Conservation (phyloP, 2,797 vertebrate species). For the Manis pentadactyla region DNA sequence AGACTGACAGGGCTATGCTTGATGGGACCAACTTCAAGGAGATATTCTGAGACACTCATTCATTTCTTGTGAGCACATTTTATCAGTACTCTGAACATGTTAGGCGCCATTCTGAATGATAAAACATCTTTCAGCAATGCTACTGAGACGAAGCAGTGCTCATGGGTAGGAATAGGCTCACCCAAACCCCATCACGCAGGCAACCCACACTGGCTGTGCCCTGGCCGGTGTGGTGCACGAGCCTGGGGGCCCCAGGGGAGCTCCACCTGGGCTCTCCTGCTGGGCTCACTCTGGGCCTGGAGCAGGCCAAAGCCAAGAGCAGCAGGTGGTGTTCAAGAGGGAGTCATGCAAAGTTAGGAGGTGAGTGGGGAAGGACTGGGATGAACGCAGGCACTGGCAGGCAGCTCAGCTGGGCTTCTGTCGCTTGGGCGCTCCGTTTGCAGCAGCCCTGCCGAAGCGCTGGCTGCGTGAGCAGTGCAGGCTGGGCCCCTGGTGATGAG, state of each 20-base stretch:
- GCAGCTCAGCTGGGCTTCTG: not conserved
- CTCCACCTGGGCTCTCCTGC: too few relatives aligned
- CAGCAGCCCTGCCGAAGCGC: fast-evolving
- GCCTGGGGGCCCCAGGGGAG: too few relatives aligned
- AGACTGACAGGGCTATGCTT: not conserved
- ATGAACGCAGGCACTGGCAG: not conserved
- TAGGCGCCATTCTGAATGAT: not conserved
- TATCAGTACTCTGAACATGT: not conserved
- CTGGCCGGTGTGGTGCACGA: too few relatives aligned
- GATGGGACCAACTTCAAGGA: not conserved
- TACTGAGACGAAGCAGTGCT: not conserved
- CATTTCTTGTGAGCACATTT: not conserved
- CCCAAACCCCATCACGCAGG: not conserved
- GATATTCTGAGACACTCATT: not conserved
- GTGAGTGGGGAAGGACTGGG: too few relatives aligned
- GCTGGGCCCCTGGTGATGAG: not conserved
- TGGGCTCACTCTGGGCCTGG: too few relatives aligned
- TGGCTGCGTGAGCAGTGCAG: not conserved
- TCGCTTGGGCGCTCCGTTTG: not conserved
- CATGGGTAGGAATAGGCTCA: not conserved
- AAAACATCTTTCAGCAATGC: not conserved
- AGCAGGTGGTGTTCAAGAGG: not conserved
- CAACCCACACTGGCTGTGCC: not conserved
- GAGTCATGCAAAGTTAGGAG: not conserved
- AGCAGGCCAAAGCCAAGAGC: not conserved